These are phyloP conservation scores for Nasonia longicornis DNA, from an alignment of 1,140 invertebrate species.

Conservation along the genomic window DNA sequence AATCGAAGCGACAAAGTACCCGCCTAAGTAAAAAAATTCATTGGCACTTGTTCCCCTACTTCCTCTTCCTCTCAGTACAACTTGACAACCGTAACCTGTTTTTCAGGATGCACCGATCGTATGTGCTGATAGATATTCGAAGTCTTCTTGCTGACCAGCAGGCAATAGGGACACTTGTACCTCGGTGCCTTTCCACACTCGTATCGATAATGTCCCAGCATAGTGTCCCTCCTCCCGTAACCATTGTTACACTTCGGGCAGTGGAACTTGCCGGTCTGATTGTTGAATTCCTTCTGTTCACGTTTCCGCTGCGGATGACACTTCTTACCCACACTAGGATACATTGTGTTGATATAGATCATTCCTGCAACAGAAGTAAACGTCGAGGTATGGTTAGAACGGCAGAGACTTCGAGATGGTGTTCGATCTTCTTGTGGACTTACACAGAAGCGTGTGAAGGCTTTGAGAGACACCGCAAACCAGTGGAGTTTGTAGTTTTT, in stretches of 20 bases:
- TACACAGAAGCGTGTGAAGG: slow-evolving; percentile 15
- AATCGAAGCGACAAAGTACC: background rate
- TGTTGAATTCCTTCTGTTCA: slow-evolving; percentile 57
- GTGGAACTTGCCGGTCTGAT: slow-evolving; percentile 64
- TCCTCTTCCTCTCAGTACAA: slow-evolving; percentile 54
- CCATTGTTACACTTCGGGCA: slow-evolving; percentile 67
- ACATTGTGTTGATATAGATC: slow-evolving; percentile 30
- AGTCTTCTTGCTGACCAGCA: slow-evolving; percentile 63
- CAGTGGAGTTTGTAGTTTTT: slow-evolving; percentile 3
- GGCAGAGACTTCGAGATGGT: background rate
- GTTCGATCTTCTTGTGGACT: background rate
- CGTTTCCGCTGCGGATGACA: slow-evolving; percentile 14
- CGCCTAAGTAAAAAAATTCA: background rate
- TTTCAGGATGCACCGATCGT: slow-evolving; percentile 59
- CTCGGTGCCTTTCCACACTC: slow-evolving; percentile 74
- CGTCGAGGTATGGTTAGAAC: slow-evolving; percentile 20
- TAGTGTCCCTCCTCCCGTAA: slow-evolving; percentile 64
- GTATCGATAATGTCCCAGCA: slow-evolving; percentile 67
- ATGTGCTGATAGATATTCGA: slow-evolving; percentile 67
- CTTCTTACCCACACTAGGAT: background rate
- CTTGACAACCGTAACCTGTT: slow-evolving; percentile 59
- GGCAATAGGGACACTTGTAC: slow-evolving; percentile 72
- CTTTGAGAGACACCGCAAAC: slow-evolving; percentile 18
- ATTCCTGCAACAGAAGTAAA: slow-evolving; percentile 61
- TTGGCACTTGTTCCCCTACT: background rate